A percentile compares a stretch with the other conserved stretches of the same genome.
These are phyloP conservation scores for Trichogramma dendrolimi DNA, from an alignment of 2,888 invertebrate species.

Conservation along the genomic window DNA sequence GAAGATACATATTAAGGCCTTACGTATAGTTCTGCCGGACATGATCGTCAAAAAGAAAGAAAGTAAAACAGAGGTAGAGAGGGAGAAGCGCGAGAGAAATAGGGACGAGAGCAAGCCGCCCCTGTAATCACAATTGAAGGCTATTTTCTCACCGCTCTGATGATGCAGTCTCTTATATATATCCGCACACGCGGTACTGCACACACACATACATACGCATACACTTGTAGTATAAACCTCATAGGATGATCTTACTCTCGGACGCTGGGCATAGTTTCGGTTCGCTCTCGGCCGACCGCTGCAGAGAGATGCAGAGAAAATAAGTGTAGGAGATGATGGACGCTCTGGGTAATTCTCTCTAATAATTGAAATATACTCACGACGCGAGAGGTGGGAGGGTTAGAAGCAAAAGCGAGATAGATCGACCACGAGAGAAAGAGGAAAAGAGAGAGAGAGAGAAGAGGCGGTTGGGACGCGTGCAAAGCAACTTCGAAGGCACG, in stretches of 20 bases:
- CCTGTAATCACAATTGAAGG: slow-evolving; percentile 54
- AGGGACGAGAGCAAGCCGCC: slow-evolving; percentile 47
- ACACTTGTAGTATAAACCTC: slow-evolving; percentile 42
- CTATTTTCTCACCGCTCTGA: slow-evolving; percentile 54
- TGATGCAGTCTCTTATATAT: slow-evolving; percentile 51
- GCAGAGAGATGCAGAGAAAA: slow-evolving; percentile 44
- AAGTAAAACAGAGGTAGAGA: slow-evolving; percentile 22
- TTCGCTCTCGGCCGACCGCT: slow-evolving; percentile 23
- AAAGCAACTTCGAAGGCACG: too few species aligned
- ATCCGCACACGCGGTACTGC: slow-evolving; percentile 28
- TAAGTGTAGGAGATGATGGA: slow-evolving; percentile 53
- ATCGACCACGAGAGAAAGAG: not conserved
- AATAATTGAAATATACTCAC: slow-evolving; percentile 52
- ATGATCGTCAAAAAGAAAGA: slow-evolving; percentile 12
- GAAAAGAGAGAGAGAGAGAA: slow-evolving; percentile 2
- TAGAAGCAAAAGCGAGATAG: not conserved
- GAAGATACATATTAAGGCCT: not conserved
- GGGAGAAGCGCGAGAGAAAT: slow-evolving; percentile 28
- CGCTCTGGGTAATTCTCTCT: slow-evolving; percentile 52
- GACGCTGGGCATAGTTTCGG: slow-evolving; percentile 31
- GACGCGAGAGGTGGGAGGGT: slow-evolving; percentile 35
- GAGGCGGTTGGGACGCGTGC: too few species aligned
- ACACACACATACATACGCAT: not conserved
- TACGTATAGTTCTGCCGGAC: slow-evolving; percentile 9
- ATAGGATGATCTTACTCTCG: slow-evolving; percentile 44